These are phyloP conservation scores for Pseudochromis fuscus DNA, from an alignment of 2,797 vertebrate genomes.

Conservation along the genomic window DNA sequence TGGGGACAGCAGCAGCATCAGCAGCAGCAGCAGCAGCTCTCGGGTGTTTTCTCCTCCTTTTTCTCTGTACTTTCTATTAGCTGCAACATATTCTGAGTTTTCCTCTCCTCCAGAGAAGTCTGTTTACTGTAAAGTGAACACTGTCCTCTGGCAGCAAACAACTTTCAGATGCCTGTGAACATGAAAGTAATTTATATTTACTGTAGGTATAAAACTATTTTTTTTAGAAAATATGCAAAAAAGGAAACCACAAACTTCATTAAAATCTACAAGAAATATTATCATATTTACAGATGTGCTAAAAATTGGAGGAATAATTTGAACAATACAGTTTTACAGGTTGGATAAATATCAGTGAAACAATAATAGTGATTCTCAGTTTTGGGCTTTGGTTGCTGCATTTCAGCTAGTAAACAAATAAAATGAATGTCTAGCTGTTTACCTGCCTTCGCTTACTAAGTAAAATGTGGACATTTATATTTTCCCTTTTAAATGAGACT, in stretches of 20 bases:
- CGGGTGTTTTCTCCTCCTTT: slow-evolving; percentile 16
- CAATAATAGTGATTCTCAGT: no score
- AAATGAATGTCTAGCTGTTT: no score
- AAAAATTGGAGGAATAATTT: neutral
- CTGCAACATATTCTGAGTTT: slow-evolving; percentile 20
- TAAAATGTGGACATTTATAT: no score
- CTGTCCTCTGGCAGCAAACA: slow-evolving; percentile 35
- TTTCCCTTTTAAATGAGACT: no score
- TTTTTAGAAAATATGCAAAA: slow-evolving; percentile 7
- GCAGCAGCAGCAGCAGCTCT: slow-evolving; percentile 28
- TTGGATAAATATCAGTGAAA: no score
- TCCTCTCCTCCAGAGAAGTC: slow-evolving; percentile 19
- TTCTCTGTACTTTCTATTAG: slow-evolving; percentile 21
- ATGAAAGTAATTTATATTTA: slow-evolving; percentile 43
- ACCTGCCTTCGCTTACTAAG: no score
- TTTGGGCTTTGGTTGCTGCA: no score
- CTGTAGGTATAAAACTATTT: neutral
- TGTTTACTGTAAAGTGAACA: slow-evolving; percentile 33
- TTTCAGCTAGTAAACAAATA: no score
- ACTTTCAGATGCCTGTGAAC: slow-evolving; percentile 31
- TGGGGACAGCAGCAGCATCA: slow-evolving; percentile 16
- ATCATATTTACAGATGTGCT: neutral
- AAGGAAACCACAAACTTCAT: neutral
- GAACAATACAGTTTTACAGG: no score
- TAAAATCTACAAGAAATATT: neutral